A percentile compares a stretch with the other conserved stretches of the same genome.
Evolutionary conservation across 2,113 vertebrate species (phyloP).

Genomic region (Xiphias gladius): DNA sequence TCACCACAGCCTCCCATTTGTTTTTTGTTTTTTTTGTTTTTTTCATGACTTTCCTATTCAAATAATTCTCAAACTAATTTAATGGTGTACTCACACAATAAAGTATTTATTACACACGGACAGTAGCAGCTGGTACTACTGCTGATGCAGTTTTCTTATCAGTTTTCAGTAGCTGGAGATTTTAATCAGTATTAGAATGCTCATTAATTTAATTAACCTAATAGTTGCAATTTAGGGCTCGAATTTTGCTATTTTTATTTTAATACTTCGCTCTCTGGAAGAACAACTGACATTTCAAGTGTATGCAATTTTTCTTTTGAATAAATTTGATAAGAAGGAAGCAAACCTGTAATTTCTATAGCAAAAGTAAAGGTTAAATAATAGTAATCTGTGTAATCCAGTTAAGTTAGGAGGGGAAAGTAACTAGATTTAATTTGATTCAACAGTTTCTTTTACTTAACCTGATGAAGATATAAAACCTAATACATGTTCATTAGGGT

Average conservation of each 20-base stretch:
- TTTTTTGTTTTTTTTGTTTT: slow-evolving; percentile 48
- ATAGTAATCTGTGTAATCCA: background rate
- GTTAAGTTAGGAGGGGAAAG: background rate
- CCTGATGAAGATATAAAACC: background rate
- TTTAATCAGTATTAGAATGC: slow-evolving; percentile 17
- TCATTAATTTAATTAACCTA: slow-evolving; percentile 27
- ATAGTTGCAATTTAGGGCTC: slow-evolving; percentile 17
- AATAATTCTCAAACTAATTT: slow-evolving; percentile 43
- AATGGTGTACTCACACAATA: slow-evolving; percentile 5
- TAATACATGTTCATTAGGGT: slow-evolving; percentile 5
- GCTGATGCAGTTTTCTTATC: slow-evolving; percentile 28
- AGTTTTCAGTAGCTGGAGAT: slow-evolving; percentile 39
- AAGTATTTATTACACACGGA: slow-evolving; percentile 9
- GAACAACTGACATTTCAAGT: background rate
- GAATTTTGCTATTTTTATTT: background rate
- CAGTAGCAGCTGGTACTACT: slow-evolving; percentile 9
- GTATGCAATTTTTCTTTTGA: background rate
- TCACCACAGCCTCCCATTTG: slow-evolving; percentile 60
- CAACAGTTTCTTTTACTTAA: background rate
- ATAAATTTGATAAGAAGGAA: background rate
- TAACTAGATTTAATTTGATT: background rate
- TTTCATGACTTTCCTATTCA: slow-evolving; percentile 31
- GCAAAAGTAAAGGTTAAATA: background rate
- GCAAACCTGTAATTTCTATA: background rate
- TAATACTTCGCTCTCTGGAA: background rate